phyloP scores from a whole-genome alignment of 2,113 vertebrate genomes.

The Corythoichthys haematopterus region DNA sequence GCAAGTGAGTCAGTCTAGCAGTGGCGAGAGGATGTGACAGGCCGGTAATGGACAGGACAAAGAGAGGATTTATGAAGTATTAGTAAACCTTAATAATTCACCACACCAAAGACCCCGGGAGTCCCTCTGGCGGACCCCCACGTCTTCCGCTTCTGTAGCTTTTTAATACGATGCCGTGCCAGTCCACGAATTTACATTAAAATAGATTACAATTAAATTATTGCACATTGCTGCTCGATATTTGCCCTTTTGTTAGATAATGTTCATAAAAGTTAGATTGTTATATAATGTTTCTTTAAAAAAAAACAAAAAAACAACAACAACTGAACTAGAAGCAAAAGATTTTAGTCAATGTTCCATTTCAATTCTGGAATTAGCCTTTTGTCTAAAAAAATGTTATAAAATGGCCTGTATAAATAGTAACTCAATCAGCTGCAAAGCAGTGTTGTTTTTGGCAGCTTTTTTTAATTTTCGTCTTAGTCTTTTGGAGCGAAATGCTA shows the following conservation, averaged over 20 bases:
- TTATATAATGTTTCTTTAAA: no score
- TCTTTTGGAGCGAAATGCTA: no score
- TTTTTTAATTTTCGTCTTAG: no score
- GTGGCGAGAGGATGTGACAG: conserved; percentile 71
- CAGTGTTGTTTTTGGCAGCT: no score
- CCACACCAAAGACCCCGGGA: conserved; percentile 57
- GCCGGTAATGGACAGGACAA: conserved; percentile 75
- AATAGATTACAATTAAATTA: not conserved
- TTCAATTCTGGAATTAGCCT: no score
- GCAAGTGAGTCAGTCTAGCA: conserved; percentile 58
- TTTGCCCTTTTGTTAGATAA: not conserved
- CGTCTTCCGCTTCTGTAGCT: conserved; percentile 19
- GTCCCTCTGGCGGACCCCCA: conserved; percentile 27
- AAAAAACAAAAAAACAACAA: no score
- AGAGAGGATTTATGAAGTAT: conserved; percentile 74
- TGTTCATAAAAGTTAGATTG: no score
- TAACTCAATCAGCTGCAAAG: no score
- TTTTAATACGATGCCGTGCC: not conserved
- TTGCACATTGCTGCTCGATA: not conserved
- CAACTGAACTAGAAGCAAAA: no score
- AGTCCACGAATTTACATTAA: not conserved
- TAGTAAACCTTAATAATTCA: conserved; percentile 81
- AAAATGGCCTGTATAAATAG: no score
- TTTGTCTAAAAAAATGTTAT: no score
- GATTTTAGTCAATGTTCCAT: no score